phyloP scores from a whole-genome alignment of 2,797 vertebrate genomes.

The Darevskia nairensis region DNA sequence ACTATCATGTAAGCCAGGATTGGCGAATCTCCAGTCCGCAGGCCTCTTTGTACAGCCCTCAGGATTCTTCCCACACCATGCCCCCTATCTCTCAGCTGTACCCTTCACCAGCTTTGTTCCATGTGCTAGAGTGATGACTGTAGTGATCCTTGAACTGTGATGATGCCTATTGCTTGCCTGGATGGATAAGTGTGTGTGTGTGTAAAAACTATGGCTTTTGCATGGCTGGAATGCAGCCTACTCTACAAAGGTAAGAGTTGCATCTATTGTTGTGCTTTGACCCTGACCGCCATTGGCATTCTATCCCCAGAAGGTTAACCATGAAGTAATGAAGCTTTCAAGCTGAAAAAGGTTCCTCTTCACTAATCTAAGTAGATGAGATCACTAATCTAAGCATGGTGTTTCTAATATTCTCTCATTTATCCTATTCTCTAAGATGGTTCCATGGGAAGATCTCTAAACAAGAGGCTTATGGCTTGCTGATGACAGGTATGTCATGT shows the following conservation, averaged over 20 bases:
- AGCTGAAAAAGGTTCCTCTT: neutral
- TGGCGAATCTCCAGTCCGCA: too few relatives aligned
- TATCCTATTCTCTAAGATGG: slow-evolving; percentile 88
- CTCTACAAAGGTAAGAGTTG: neutral
- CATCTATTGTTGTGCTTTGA: neutral
- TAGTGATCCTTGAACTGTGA: slow-evolving; percentile 20
- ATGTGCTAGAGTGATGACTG: neutral
- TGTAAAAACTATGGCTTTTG: neutral
- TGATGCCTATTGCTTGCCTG: too few relatives aligned
- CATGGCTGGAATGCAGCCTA: neutral
- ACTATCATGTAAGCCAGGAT: too few relatives aligned
- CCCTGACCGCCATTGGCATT: neutral
- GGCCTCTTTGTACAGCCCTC: too few relatives aligned
- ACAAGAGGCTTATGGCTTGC: slow-evolving; percentile 96
- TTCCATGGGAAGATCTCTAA: slow-evolving; percentile 99
- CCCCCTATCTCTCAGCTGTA: too few relatives aligned
- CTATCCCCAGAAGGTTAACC: neutral
- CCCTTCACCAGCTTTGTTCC: neutral
- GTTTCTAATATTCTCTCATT: slow-evolving; percentile 66
- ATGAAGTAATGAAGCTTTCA: neutral
- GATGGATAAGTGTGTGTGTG: too few relatives aligned
- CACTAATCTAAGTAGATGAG: neutral
- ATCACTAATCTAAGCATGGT: neutral
- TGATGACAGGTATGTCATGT: slow-evolving; percentile 92
- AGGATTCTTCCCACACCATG: too few relatives aligned